Base-by-base conservation (phyloP, 2,797 vertebrate genomes). In the Parauchenoglanis punctatus region DNA sequence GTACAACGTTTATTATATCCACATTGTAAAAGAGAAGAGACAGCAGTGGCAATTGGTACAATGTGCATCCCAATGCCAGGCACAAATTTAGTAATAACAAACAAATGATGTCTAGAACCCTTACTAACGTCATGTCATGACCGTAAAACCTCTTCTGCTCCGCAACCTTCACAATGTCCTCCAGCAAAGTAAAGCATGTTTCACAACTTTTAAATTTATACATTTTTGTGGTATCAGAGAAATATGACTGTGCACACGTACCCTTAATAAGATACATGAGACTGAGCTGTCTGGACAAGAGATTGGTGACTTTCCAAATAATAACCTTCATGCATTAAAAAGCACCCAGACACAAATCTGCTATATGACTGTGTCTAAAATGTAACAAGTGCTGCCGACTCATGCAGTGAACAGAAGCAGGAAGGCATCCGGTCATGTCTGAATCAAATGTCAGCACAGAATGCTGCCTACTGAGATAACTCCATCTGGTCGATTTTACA, bases 1-100 rank as follows among this genome's bases (percentile, higher is more conserved):
- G 40, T 83, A 31, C n/a, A 88, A 67, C 52, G 46, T 87, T 90
- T 89, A 54, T 70, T 87, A 88, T 76, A 87, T 73, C 85, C 65
- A 81, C 67, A 65, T 44, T 46, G 83, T 77, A 54, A 56, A 67
- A 76, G 35, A 78, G 49, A 67, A n/a, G 35, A 46, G 77, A 75
- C 65, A 83, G 73, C 84, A 88, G 23, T 52, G 68, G 44, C 28
- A 59, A 82, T 58, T 87, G 86, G 80, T 70, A 54, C 80, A 75
- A 63, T 2, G 56, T 76, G 54, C 56, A 85, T 85, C 54, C 68
- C 49, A 46, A 87, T 31, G 68, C 40, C 65, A 52, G 81, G 46
- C 86, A 52, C 76, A 65, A 35, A 88, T 90, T 75, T 65, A 61
- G 58, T 84, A 63, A 76, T 76, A 76, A 20, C 83, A 44, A 87